These are phyloP conservation scores for Drosophila tripunctata DNA, from an alignment of 2,888 invertebrate species.

Conservation along the genomic window DNA sequence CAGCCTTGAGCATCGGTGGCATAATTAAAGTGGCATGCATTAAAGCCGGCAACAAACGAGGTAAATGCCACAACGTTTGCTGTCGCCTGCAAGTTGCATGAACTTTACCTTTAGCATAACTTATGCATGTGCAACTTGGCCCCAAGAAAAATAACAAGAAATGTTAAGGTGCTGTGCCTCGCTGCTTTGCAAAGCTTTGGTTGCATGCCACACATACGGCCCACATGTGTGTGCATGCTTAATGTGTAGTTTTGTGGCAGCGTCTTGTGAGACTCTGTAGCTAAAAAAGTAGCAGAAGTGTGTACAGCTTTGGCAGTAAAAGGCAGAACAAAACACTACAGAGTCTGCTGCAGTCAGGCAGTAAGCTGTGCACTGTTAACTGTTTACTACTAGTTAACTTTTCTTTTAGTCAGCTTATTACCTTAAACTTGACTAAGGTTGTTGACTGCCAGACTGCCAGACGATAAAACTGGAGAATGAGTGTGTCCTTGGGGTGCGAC, in stretches of 20 bases:
- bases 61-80: slow-evolving; percentile 7
- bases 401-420: slow-evolving; percentile 61
- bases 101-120: slow-evolving; percentile 67
- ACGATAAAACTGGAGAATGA: slow-evolving; percentile 23
- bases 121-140: slow-evolving; percentile 63
- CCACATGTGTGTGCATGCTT: slow-evolving; percentile 49
- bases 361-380: not conserved
- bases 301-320: no score
- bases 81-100: slow-evolving; percentile 50
- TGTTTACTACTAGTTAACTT: slow-evolving; percentile 28
- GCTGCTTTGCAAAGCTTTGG: no score
- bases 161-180: slow-evolving; percentile 15
- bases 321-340: not conserved
- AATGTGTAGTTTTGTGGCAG: slow-evolving; percentile 53
- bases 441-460: slow-evolving; percentile 67
- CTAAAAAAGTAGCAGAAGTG: not conserved
- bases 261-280: slow-evolving; percentile 33
- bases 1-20: slow-evolving; percentile 32
- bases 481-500: slow-evolving; percentile 59
- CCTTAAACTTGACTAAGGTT: slow-evolving; percentile 76
- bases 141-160: slow-evolving; percentile 31
- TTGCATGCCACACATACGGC: slow-evolving; percentile 6
- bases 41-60: slow-evolving; percentile 39
- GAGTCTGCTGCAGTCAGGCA: not conserved
- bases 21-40: slow-evolving; percentile 69